These are phyloP conservation scores for cat (Felis catus) DNA, from an alignment of 2,113 vertebrate species.

Conservation along the genomic window F.catus_Fca126_mat1.0 CM031416.1:49803001-49803500, in stretches of 20 bases:
- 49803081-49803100: background rate
- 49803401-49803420: background rate
- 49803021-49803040: background rate
- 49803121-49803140: conserved; percentile 50
- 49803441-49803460: too few species aligned
- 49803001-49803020: background rate
- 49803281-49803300: background rate
- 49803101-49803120: background rate
- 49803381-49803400: background rate
- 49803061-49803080: background rate
- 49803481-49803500: background rate
- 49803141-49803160: background rate
- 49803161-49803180: background rate
- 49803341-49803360: background rate
- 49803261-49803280: background rate
- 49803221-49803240: background rate
- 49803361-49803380: background rate
- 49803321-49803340: background rate
- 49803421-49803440: background rate
- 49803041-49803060: background rate
- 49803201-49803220: background rate
- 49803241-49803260: background rate
- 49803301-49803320: conserved; percentile 4
- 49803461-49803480: background rate
- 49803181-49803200: background rate